Percentiles rank a stretch among this genome's conserved stretches.
Conservation (phyloP, 2,113 vertebrate genomes). For the Charadrius vociferus region DNA sequence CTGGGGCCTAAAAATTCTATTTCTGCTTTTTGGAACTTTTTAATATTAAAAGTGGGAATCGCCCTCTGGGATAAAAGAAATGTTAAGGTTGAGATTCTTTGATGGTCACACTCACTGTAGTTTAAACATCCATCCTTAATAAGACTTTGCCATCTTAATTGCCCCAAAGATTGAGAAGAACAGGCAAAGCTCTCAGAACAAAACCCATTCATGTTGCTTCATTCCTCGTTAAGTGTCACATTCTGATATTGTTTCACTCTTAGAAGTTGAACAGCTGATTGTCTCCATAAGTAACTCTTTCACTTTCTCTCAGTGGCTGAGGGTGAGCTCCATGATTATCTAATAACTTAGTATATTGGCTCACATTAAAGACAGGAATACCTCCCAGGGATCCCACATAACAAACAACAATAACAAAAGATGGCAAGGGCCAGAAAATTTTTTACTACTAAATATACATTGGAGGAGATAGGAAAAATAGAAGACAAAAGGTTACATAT, state of each 20-base stretch:
- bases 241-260: not conserved
- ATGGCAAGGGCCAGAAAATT: not conserved
- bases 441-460: not conserved
- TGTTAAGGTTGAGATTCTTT: not conserved
- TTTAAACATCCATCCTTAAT: not conserved
- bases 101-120: not conserved
- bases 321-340: not conserved
- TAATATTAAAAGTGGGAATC: not conserved
- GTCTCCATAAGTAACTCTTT: not conserved
- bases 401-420: not conserved
- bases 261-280: not conserved
- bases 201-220: not conserved
- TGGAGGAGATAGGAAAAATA: not conserved
- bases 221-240: not conserved
- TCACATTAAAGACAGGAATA: not conserved
- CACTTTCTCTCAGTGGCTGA: not conserved
- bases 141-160: not conserved
- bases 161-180: not conserved
- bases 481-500: not conserved
- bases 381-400: not conserved
- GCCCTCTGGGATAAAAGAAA: not conserved
- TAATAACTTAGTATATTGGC: rapidly evolving
- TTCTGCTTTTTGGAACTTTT: not conserved
- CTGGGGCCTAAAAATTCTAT: not conserved
- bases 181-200: not conserved